Conservation (phyloP, 2,113 vertebrate genomes). For the Centropus unirufus region DNA sequence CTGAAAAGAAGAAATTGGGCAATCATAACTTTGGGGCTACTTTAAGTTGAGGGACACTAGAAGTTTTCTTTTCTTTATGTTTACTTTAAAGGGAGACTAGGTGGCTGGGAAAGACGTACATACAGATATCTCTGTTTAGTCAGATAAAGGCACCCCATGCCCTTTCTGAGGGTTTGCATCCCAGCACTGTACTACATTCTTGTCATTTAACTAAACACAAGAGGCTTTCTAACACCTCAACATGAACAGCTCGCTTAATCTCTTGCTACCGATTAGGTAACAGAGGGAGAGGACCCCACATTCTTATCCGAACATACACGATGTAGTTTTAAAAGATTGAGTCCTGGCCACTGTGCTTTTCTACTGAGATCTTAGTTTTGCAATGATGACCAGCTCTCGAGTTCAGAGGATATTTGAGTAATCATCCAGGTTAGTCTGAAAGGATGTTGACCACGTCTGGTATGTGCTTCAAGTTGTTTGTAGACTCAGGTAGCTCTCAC, state of each 20-base stretch:
- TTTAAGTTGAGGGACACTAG: neutral
- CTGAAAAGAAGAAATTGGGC: neutral
- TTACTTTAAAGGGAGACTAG: neutral
- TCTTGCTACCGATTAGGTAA: neutral
- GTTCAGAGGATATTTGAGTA: neutral
- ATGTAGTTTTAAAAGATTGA: neutral
- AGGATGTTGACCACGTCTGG: fast-evolving
- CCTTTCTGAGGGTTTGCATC: neutral
- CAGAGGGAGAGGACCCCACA: fast-evolving
- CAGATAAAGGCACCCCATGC: neutral
- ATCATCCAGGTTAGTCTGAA: neutral
- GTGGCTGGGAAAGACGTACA: neutral
- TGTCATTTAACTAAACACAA: neutral
- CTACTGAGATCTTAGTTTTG: fast-evolving
- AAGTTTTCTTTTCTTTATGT: neutral
- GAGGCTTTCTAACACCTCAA: neutral
- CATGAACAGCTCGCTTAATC: neutral
- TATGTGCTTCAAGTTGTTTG: neutral
- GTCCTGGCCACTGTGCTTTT: neutral
- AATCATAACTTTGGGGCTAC: neutral
- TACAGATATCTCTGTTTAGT: neutral
- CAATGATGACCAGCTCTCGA: neutral
- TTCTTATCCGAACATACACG: neutral
- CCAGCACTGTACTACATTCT: neutral
- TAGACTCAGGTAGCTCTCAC: neutral